Base-by-base conservation (phyloP, 2,113 vertebrate genomes). In the Theristicus caerulescens region DNA sequence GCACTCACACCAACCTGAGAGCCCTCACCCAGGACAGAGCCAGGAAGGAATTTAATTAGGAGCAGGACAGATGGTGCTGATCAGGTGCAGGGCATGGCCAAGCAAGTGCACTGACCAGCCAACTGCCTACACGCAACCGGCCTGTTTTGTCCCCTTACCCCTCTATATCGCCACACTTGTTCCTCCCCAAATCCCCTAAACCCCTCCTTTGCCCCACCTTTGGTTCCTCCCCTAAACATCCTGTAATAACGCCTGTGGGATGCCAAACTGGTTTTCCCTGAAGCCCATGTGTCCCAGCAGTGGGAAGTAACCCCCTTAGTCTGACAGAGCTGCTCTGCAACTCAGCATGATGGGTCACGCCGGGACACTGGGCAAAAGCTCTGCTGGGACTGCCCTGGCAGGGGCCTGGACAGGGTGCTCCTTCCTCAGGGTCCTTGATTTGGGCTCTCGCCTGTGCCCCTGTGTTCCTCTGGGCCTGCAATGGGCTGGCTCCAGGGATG, bases 101-200 rank as follows among this genome's bases (percentile, higher is more conserved):
- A 38, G 51, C 61, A 59, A 67, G 34, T 2, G 1, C 27, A 44
- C 6, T 31, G 34, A 38, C 13, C 36, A 52, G 20, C 34, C 67
- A n/a, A 36, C 29, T 26, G 25, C 17, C 25, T 29, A 8, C 21
- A 13, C 0, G 1, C 1, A 1, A 27, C 18, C 3, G 2, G 13
- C 7, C 40, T 36, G 57, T 70, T 51, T 34, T 15, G 11, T 27
- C 9, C 49, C 42, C 32, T 42, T 22, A 32, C 3, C 22, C 6
- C 29, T 16, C 70, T 70, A 0, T 16, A n/a, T 27, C 58, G 46
- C 71, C 29, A 71, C 14, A 19, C 6, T 36, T 26, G 1, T 8
- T 80, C 22, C 27, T 79, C 32, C 36, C 8, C 24, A 52, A 10
- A 31, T 38, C 32, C 26, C 36, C 38, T 22, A 5, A 66, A 20